Base-by-base conservation (phyloP, 2,113 vertebrate genomes). In the Notiomystis cincta region DNA sequence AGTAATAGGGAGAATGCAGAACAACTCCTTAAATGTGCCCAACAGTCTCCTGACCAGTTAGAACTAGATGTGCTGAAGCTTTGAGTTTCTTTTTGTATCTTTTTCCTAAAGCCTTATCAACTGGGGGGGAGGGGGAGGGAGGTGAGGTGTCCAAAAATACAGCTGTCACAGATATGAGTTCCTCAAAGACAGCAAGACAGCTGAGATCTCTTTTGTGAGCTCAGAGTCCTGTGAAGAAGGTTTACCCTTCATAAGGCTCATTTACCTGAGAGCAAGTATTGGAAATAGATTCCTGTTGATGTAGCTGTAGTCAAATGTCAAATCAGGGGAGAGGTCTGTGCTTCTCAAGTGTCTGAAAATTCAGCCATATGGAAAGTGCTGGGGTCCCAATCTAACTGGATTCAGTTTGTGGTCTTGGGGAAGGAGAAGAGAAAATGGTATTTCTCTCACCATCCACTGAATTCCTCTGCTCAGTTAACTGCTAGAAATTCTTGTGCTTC, bases 381-480 rank as follows among this genome's bases (percentile, higher is more conserved):
- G 30, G 47, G 11, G 6, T 1, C 18, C 10, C 14, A 9, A 23
- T 64, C 28, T 35, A 71, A 2, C 4, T 18, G 4, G 20, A 64
- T 93, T 61, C 4, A 9, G 10, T 45, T 62, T 67, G 21, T 44
- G 30, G 35, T 62, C 51, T 47, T 58, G 21, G 24, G 27, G 19
- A 62, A 75, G 21, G n/a, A 25, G 23, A 75, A 38, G 23, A 85
- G 23, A 44, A 84, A 67, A 84, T 5, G 9, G 1, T 13, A 12
- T 22, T 56, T 67, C 33, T 60, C 0, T 0, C 23, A 23, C 5
- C 7, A 6, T 14, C 3, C 15, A 31, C 27, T 44, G 27, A 75
- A 42, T 67, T 79, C 21, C 38, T 62, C 44, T 13, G 7, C 14
- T 56, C 15, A 25, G 3, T 51, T 18, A 58, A 58, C 25, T 17